A percentile compares a stretch with the other conserved stretches of the same genome.
These are phyloP conservation scores for Corythoichthys haematopterus DNA, from an alignment of 2,113 vertebrate species.

Conservation along the genomic window DNA sequence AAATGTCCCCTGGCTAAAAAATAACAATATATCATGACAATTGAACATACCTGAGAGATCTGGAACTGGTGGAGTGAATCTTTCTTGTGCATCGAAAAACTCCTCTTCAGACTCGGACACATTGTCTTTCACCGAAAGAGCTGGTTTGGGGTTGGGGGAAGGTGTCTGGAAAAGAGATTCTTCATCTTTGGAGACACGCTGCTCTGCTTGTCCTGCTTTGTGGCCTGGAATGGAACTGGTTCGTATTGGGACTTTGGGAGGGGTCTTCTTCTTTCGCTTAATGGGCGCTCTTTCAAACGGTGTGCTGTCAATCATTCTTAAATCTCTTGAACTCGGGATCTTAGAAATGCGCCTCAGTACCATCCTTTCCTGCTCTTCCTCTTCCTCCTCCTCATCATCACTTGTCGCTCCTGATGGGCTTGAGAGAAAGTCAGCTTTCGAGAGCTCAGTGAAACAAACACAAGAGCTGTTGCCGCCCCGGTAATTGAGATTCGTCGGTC, in stretches of 20 bases:
- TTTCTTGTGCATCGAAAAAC: conserved; percentile 88
- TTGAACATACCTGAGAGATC: conserved; percentile 60
- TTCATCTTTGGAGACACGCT: conserved; percentile 56
- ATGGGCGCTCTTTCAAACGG: conserved; percentile 57
- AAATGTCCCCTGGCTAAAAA: background rate
- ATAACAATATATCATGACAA: background rate
- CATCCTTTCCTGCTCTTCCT: conserved; percentile 36
- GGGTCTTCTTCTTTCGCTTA: conserved; percentile 56
- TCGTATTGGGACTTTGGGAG: conserved; percentile 67
- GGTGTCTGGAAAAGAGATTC: conserved; percentile 55
- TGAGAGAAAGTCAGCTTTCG: conserved; percentile 58
- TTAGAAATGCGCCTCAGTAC: conserved; percentile 63
- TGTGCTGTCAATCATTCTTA: conserved; percentile 65
- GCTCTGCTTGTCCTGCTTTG: conserved; percentile 41
- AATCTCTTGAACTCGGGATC: conserved; percentile 67
- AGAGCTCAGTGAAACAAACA: conserved; percentile 75
- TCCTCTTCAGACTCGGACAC: conserved; percentile 94
- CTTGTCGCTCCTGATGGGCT: conserved; percentile 57
- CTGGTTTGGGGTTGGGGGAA: conserved; percentile 55
- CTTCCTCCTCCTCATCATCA: conserved; percentile 49
- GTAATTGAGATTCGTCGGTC: conserved; percentile 56
- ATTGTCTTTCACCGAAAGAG: conserved; percentile 74
- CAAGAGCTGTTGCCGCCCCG: conserved; percentile 54
- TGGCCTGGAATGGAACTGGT: conserved; percentile 61
- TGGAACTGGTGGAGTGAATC: conserved; percentile 75